A percentile compares a stretch with the other conserved stretches of the same genome.
Conservation (phyloP, 2,797 vertebrate species). For the Cyclura pinguis region DNA sequence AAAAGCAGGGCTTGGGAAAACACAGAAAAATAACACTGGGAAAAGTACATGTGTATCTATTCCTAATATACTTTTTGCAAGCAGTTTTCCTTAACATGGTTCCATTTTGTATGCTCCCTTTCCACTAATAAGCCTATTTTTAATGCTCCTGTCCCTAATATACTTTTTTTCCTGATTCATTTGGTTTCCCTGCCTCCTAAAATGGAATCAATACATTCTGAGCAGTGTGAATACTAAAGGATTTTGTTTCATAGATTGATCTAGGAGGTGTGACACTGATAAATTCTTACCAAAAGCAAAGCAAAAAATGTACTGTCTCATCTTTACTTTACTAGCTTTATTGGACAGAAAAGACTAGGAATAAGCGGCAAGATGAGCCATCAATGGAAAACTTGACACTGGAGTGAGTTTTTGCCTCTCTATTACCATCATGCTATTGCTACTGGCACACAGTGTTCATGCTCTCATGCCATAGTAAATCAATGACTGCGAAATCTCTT, state of each 20-base stretch:
- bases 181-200: neutral
- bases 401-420: neutral
- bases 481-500: neutral
- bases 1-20: too few relatives aligned
- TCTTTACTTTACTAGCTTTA: neutral
- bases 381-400: neutral
- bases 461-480: constrained; percentile 15
- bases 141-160: neutral
- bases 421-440: neutral
- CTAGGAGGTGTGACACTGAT: neutral
- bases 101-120: neutral
- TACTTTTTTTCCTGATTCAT: neutral
- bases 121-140: neutral
- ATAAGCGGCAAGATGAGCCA: neutral
- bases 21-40: too few relatives aligned
- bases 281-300: neutral
- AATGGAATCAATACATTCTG: neutral
- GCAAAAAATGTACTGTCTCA: neutral
- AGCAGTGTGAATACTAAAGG: neutral
- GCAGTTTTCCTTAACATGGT: neutral
- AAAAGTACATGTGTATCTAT: neutral
- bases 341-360: neutral
- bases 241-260: neutral
- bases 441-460: neutral
- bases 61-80: neutral